These are phyloP conservation scores for Sinotaia quadrata DNA, from an alignment of 2,888 invertebrate genomes.

Conservation along the genomic window DNA sequence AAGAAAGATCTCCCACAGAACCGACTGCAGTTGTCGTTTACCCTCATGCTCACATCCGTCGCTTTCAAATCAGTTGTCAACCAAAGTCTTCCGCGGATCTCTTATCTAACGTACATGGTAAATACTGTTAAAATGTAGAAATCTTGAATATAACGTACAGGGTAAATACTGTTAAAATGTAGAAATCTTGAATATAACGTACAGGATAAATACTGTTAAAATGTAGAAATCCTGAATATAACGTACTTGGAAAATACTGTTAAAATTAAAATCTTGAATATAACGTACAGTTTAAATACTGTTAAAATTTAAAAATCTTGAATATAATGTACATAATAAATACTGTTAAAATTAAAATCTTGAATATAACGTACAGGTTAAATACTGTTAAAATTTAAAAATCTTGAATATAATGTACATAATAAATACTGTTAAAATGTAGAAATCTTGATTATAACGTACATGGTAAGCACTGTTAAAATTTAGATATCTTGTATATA, in stretches of 20 bases:
- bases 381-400: too few relatives aligned
- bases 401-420: conserved; percentile 71
- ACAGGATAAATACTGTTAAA: background rate
- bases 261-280: too few relatives aligned
- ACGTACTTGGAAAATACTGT: background rate
- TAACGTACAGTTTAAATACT: too few relatives aligned
- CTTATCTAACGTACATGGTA: conserved; percentile 71
- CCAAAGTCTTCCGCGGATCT: conserved; percentile 69
- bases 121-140: conserved; percentile 30
- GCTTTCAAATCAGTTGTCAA: conserved; percentile 72
- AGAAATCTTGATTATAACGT: background rate
- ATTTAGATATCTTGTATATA: background rate
- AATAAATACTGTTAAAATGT: conserved; percentile 52
- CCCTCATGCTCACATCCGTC: conserved; percentile 70
- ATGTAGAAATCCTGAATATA: background rate
- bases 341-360: too few relatives aligned
- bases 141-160: background rate
- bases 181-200: background rate
- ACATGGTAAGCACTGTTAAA: background rate
- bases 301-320: too few relatives aligned
- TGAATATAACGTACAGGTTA: too few relatives aligned
- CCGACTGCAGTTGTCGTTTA: conserved; percentile 70
- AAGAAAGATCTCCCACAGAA: conserved; percentile 65
- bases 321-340: conserved; percentile 71
- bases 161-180: background rate